Conservation (phyloP, 2,113 vertebrate genomes). For the Procavia capensis region DNA sequence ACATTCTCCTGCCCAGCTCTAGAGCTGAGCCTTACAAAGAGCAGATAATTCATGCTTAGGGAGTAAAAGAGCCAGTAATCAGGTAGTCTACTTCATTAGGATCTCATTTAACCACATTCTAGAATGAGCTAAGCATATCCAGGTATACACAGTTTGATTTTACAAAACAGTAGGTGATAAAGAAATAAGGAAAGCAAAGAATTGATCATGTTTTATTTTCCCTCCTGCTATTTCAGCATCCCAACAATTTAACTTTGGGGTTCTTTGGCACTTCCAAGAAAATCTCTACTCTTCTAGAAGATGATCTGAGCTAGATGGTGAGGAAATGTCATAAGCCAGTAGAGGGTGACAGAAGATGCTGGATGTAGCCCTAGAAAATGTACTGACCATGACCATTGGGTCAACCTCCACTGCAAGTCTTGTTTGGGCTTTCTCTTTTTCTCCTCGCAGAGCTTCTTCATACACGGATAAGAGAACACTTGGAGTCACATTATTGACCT, state of each 20-base stretch:
- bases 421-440: background rate
- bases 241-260: background rate
- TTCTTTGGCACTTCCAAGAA: background rate
- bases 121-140: background rate
- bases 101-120: background rate
- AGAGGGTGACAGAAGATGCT: background rate
- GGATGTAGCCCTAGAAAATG: background rate
- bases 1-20: background rate
- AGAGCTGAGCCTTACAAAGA: background rate
- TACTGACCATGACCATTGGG: background rate
- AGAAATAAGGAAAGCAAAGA: background rate
- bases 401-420: background rate
- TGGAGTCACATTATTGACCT: background rate
- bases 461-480: background rate
- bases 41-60: background rate
- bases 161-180: background rate
- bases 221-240: background rate
- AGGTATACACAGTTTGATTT: background rate
- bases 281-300: background rate
- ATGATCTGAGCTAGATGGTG: background rate
- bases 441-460: background rate
- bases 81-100: background rate
- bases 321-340: background rate
- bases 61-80: background rate
- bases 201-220: background rate